These are phyloP conservation scores for Oreohelix idahoensis DNA, from an alignment of 1,140 invertebrate genomes.

Conservation along the genomic window DNA sequence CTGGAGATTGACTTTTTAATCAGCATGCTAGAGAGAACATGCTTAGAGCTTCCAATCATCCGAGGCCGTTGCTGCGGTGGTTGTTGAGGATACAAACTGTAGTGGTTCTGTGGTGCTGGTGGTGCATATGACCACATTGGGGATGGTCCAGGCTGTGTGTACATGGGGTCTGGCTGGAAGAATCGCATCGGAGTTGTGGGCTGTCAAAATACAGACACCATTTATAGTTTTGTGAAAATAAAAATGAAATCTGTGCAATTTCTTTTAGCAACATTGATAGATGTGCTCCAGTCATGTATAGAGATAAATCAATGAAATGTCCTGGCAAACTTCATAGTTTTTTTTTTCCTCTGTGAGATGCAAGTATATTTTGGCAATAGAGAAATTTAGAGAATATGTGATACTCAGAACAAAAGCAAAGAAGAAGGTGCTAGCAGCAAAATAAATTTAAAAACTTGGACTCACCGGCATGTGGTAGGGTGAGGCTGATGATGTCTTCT, in stretches of 20 bases:
- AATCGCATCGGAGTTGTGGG: constrained; percentile 15
- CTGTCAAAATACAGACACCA: not conserved
- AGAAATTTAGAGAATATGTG: no score
- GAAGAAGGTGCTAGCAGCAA: no score
- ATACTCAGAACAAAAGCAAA: no score
- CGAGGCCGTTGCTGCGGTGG: not conserved
- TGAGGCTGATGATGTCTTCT: not conserved
- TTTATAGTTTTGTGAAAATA: no score
- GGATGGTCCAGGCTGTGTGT: constrained; percentile 24
- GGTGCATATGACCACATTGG: constrained; percentile 35
- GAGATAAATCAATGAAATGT: no score
- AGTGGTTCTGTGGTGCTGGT: not conserved
- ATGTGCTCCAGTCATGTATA: no score
- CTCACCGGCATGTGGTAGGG: constrained; percentile 13
- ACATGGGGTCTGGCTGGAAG: constrained; percentile 33
- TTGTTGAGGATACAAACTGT: constrained; percentile 24
- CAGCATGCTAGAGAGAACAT: constrained; percentile 18
- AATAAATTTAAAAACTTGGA: no score
- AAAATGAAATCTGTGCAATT: no score
- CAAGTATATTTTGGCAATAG: no score
- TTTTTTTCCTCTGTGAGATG: no score
- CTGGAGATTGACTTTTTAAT: constrained; percentile 8
- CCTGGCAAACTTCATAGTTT: no score
- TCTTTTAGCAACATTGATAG: no score
- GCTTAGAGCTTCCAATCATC: constrained; percentile 6